Percentiles rank a stretch among this genome's conserved stretches.
Conservation (phyloP, 1,140 invertebrate species). For the Aphelinus certus region DNA sequence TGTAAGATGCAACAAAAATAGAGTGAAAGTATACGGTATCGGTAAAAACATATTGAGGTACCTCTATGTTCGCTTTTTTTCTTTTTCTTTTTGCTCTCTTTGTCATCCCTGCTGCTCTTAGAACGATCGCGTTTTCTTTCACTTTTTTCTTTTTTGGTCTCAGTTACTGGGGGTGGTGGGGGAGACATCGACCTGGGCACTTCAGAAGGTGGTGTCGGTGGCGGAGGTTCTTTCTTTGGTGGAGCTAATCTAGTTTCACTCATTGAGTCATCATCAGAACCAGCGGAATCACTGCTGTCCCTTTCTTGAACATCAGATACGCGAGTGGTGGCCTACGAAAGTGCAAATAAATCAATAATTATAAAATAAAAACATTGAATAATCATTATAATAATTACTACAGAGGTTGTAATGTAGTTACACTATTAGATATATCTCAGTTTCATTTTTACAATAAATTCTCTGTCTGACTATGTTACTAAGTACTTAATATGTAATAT, state of each 20-base stretch:
- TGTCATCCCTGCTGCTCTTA: slow-evolving; percentile 52
- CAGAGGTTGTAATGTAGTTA: too few species aligned
- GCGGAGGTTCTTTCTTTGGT: slow-evolving; percentile 48
- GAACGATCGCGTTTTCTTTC: slow-evolving; percentile 52
- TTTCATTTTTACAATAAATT: too few species aligned
- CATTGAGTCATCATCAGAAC: slow-evolving; percentile 53
- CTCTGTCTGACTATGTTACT: too few species aligned
- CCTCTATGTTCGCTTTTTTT: slow-evolving; percentile 69
- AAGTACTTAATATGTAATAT: too few species aligned
- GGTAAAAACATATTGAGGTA: slow-evolving; percentile 53
- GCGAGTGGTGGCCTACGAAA: slow-evolving; percentile 41
- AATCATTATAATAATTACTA: neutral
- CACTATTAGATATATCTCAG: too few species aligned
- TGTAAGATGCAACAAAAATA: too few species aligned
- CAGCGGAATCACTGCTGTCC: slow-evolving; percentile 61
- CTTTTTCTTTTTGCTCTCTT: slow-evolving; percentile 61
- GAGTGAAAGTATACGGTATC: neutral
- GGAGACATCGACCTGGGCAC: slow-evolving; percentile 36
- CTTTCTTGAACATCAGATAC: slow-evolving; percentile 54
- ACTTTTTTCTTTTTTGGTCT: slow-evolving; percentile 49
- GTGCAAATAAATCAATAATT: neutral
- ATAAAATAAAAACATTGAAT: neutral
- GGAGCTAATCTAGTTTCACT: slow-evolving; percentile 42
- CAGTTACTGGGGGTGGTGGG: slow-evolving; percentile 23
- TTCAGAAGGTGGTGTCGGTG: slow-evolving; percentile 41